Base-by-base conservation (phyloP, 1,140 invertebrate genomes). In the Epicauta chinensis region DNA sequence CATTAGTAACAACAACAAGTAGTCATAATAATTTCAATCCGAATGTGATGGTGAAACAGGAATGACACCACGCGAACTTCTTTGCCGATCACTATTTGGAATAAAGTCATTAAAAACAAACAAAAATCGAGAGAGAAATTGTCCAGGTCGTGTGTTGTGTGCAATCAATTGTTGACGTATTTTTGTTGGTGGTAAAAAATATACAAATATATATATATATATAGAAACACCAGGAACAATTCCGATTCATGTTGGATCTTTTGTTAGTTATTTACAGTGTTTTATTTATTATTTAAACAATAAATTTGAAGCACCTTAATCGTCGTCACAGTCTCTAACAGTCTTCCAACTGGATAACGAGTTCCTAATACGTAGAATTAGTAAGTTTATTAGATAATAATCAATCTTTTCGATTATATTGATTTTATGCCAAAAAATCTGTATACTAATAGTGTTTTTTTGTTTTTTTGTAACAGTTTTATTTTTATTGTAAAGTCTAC, bases 1-100 rank as follows among this genome's bases (percentile, higher is more conserved):
- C 76, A 2, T 56, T 79, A 3, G 77, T 77, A 6, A 77, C 77
- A 3, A 23, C 23, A 9, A 67, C 65, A 16, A 67, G 60, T 43
- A 64, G 61, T 34, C 68, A 71, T 40, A 66, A 71, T 40, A 66
- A 56, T 44, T 71, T 64, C 47, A 71, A 71, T 45, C 68, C 69
- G 9, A 67, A 66, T 38, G 60, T 70, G 34, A 70, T 70, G 65
- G 65, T 67, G 2, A 71, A 71, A 51, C 69, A 71, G 46, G 69
- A 71, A 71, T 71, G 69, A 71, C 69, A 58, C 50, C 65, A 66
- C 61, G 63, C 63, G 47, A 69, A 69, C 38, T 68, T 68, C 37
- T 69, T 68, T 47, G 61, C 65, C 12, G 69, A 71, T 48, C 68
- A 69, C 44, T 71, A 63, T 51, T 61, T 69, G 59, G 63, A 67